A percentile compares a stretch with the other conserved stretches of the same genome.
Evolutionary conservation across 2,888 invertebrate species (phyloP).

Genomic region (Electrophaes corylata): DNA sequence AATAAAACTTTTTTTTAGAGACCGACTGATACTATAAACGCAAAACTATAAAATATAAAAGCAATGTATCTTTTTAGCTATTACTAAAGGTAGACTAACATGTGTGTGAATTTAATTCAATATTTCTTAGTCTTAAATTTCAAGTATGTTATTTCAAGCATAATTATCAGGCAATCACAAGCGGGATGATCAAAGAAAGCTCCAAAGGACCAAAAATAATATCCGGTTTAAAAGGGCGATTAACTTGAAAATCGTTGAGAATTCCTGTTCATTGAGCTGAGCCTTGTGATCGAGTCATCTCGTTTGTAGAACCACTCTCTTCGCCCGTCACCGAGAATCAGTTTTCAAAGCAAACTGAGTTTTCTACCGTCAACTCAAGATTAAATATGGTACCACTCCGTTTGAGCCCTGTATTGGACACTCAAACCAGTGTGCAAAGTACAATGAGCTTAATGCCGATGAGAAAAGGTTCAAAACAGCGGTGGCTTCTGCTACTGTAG

Average conservation of each 20-base stretch:
- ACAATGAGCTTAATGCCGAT: not conserved
- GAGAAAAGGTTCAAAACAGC: not conserved
- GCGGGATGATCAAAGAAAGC: constrained; percentile 33
- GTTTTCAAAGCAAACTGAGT: constrained; percentile 6
- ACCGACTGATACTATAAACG: no score
- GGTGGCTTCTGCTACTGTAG: not conserved
- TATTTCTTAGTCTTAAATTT: not conserved
- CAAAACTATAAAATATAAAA: no score
- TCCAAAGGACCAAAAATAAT: constrained; percentile 34
- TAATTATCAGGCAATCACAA: constrained; percentile 22
- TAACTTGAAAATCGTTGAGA: constrained; percentile 37
- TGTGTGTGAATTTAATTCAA: not conserved
- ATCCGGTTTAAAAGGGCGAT: constrained; percentile 35
- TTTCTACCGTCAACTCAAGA: not conserved
- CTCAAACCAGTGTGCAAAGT: not conserved
- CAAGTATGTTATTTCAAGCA: constrained; percentile 1
- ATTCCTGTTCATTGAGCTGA: constrained; percentile 34
- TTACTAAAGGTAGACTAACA: no score
- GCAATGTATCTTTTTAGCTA: no score
- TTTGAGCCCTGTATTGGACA: not conserved
- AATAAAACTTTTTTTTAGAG: no score
- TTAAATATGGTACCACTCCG: not conserved
- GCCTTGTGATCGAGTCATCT: constrained; percentile 28
- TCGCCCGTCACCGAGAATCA: not conserved
- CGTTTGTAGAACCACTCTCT: constrained; percentile 28